Base-by-base conservation (phyloP, 30 jellyfish, hydroid and myxozoan genomes). In the Hydractinia symbiolongicarpus region DNA sequence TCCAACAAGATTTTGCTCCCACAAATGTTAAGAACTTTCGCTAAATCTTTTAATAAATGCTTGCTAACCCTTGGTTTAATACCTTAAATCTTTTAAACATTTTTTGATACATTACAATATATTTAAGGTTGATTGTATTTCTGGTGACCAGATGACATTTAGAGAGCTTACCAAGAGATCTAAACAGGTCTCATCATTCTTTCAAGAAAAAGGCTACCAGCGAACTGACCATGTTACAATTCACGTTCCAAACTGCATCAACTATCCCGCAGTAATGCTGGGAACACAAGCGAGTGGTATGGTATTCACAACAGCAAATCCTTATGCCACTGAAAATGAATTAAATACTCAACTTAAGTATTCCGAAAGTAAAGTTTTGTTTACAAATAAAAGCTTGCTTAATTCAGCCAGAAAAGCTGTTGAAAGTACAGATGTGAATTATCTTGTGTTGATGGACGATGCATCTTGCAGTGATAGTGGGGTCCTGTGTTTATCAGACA, bases 281-380 rank as follows among this genome's bases (percentile, higher is more conserved):
- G 95, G 95, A 50, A 76, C 95, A 5, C 61, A 64, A 61, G 97
- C 88, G 5, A 78, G 73, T 44, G 93, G 94, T 6, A 89, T 93
- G 19, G 67, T 81, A 7, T 86, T 78, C 4, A 69, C 97, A 55
- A 75, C 95, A 7, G 50, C 76, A 72, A 84, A 90, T 66, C 97
- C 95, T 5, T 79, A 64, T 21, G 81, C 74, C 71, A 90, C 95
- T 5, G 50, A 54, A 10, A 74, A 64, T 60, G 97, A 90, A 77
- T 66, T 85, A 15, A 86, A 69, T 19, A 76, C 81, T 68, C 97
- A 90, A 71, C 20, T 90, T 52, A 79, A 79, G 52, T 87, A 81
- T 60, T 78, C 91, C 4, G 61, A 73, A 19, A 64, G 95, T 9
- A 84, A 81, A 58, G 81, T 90, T 14, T 21, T 90, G 19, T 79